Evolutionary conservation across 1,140 invertebrate genomes (phyloP).

Genomic region (Maniola jurtina): DNA sequence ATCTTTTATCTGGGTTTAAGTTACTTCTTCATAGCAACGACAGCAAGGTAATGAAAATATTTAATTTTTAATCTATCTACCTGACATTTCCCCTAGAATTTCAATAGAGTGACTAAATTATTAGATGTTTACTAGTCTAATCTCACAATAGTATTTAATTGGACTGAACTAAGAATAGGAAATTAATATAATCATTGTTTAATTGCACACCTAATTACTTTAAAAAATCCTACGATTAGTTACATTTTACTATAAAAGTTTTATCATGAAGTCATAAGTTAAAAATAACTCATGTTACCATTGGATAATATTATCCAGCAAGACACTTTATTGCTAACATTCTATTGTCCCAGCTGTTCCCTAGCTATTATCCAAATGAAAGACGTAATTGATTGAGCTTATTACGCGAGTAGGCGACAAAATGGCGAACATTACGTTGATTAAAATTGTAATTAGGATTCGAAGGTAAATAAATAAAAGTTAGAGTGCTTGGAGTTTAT

Average conservation of each 20-base stretch:
- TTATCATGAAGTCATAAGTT: neutral
- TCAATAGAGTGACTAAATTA: too few species aligned
- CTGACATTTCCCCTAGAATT: neutral
- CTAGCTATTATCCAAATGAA: conserved; percentile 40
- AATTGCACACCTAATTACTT: too few species aligned
- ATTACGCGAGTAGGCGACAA: conserved; percentile 35
- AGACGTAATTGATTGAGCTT: conserved; percentile 51
- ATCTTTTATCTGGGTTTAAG: conserved; percentile 95
- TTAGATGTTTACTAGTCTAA: too few species aligned
- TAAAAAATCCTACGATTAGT: too few species aligned
- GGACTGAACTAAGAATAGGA: too few species aligned
- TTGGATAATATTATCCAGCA: neutral
- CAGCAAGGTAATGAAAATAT: conserved; percentile 88
- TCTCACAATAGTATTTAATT: too few species aligned
- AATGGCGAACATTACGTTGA: conserved; percentile 49
- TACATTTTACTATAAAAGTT: neutral
- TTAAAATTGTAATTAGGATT: conserved; percentile 53
- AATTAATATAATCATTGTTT: too few species aligned
- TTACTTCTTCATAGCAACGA: conserved; percentile 97
- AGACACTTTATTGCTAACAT: neutral
- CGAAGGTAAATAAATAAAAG: conserved; percentile 3
- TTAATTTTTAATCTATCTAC: neutral
- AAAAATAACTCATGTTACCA: neutral
- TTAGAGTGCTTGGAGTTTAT: neutral
- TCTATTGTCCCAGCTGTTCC: conserved; percentile 14